Evolutionary conservation across 37 sponge, comb jelly and placozoan species (phyloP).

Genomic region (Bolinopsis microptera): DNA sequence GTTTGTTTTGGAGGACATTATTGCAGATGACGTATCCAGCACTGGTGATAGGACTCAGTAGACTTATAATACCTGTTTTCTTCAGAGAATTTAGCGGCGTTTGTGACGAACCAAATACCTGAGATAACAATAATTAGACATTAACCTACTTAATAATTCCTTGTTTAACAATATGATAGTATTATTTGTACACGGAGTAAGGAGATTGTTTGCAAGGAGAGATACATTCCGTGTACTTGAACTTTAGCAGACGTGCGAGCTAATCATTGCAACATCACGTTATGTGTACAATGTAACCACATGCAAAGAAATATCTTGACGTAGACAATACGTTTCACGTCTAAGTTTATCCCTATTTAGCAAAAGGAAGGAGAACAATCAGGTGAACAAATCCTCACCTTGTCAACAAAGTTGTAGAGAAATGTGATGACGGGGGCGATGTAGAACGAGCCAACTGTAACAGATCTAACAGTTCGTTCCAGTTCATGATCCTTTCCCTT

Average conservation of each 20-base stretch:
- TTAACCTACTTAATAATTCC: too few species aligned
- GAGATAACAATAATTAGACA: neutral
- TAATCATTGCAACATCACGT: neutral
- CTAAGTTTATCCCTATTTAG: neutral
- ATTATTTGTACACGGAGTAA: too few species aligned
- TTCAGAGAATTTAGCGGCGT: neutral
- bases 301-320: too few species aligned
- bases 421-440: conserved; percentile 38
- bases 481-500: neutral
- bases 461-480: conserved; percentile 26
- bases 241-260: neutral
- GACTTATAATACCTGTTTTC: neutral
- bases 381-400: neutral
- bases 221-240: too few species aligned
- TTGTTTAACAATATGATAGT: too few species aligned
- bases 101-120: conserved; percentile 15
- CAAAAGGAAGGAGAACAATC: too few species aligned
- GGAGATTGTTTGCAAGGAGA: too few species aligned
- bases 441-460: conserved; percentile 4
- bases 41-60: neutral
- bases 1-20: neutral
- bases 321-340: too few species aligned
- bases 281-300: too few species aligned
- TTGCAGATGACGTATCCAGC: neutral
- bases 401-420: conserved; percentile 25